Conservation (phyloP, 2,888 invertebrate genomes). For the Leucoma salicis region DNA sequence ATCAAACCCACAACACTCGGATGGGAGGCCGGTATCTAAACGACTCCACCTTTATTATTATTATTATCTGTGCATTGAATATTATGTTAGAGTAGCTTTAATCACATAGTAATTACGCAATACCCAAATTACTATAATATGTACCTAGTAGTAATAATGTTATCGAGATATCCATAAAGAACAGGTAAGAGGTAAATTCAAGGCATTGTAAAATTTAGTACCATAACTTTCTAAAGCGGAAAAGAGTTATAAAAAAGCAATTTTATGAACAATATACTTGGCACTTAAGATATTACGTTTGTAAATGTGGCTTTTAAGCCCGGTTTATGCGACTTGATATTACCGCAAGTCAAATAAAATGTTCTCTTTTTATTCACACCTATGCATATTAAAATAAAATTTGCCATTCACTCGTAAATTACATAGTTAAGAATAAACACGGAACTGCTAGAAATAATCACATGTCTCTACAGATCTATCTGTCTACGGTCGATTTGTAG, state of each 20-base stretch:
- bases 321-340: constrained; percentile 50
- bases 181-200: constrained; percentile 28
- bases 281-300: constrained; percentile 36
- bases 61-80: too few relatives aligned
- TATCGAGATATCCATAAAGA: constrained; percentile 23
- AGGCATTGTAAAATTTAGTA: constrained; percentile 49
- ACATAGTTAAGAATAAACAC: too few relatives aligned
- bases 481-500: too few relatives aligned
- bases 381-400: neutral
- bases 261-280: constrained; percentile 55
- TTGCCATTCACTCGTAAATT: neutral
- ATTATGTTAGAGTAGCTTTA: too few relatives aligned
- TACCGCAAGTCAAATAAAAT: constrained; percentile 32
- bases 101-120: too few relatives aligned
- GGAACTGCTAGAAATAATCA: too few relatives aligned
- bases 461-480: too few relatives aligned
- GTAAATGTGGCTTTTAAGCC: neutral
- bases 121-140: too few relatives aligned
- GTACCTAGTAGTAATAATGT: neutral
- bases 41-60: too few relatives aligned
- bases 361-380: neutral
- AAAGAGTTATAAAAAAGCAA: constrained; percentile 49
- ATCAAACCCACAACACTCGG: too few relatives aligned
- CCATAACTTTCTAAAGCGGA: constrained; percentile 46
- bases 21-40: too few relatives aligned